Evolutionary conservation across 2,113 vertebrate species (phyloP).

Genomic region (Gallinago paraguaiae): DNA sequence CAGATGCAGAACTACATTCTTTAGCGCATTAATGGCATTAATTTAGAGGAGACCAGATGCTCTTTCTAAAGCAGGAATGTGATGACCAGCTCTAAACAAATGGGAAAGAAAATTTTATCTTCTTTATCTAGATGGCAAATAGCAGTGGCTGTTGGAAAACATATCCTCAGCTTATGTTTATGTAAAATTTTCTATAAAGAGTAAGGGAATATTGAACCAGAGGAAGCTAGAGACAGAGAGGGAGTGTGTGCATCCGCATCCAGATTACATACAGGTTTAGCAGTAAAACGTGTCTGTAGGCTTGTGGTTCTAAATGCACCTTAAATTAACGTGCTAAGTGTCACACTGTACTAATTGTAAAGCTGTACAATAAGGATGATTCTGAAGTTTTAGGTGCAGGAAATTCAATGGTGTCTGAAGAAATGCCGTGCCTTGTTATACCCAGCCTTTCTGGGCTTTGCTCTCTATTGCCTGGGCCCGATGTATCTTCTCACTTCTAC

Average conservation of each 20-base stretch:
- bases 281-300: background rate
- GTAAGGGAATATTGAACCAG: background rate
- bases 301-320: background rate
- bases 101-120: constrained; percentile 27
- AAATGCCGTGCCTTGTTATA: background rate
- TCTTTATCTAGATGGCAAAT: constrained; percentile 27
- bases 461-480: background rate
- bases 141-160: constrained; percentile 33
- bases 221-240: background rate
- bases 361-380: background rate
- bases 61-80: constrained; percentile 48
- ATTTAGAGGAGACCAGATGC: constrained; percentile 42
- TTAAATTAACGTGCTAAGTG: background rate
- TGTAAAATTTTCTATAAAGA: background rate
- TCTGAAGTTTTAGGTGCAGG: background rate
- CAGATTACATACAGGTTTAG: background rate
- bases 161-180: constrained; percentile 33
- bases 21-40: constrained; percentile 44
- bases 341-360: background rate
- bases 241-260: background rate
- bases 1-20: constrained; percentile 41
- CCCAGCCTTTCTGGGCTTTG: background rate
- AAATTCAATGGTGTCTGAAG: background rate
- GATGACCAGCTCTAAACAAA: constrained; percentile 56
- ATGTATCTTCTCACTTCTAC: background rate